Base-by-base conservation (phyloP, 1,140 invertebrate genomes). In the Cryptotermes secundus region DNA sequence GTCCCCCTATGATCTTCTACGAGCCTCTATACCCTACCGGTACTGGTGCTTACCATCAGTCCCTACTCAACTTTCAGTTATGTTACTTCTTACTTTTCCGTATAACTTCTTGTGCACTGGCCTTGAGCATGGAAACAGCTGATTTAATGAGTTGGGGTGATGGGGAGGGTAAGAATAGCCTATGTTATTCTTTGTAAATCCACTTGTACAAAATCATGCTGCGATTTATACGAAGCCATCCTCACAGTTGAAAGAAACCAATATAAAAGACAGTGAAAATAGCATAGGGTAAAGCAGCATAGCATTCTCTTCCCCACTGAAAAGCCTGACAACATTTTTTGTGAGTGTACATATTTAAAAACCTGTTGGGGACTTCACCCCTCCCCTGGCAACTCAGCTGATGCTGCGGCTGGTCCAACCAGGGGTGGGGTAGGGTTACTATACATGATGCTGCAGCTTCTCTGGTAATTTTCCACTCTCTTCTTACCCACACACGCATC, bases 401-500 rank as follows among this genome's bases (percentile, higher is more conserved):
- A 72, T 72, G 26, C 59, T 72, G 26, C 14, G 45, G 19, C 59
- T 72, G 59, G 59, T 72, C 59, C 59, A 72, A 26, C n/a, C 59
- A 72, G 26, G 59, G 59, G 59, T n/a, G 59, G 59, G 59, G 59
- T n/a, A n/a, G 26, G 59, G 59, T 72, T n/a, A 72, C 59, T 72
- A 72, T 16, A n/a, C 7, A 72, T 72, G 59, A 72, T 72, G 59
- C 26, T 9, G 59, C 59, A 72, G 59, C 26, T 10, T 10, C 59
- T 26, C 59, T 72, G 59, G 59, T 72, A 72, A 72, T 72, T 72
- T 72, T 72, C 59, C 59, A 72, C 59, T 72, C 59, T 72, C 26
- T 31, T 72, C 45, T n/a, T 72, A 72, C 59, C 59, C 31, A 72
- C 59, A 72, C 59, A n/a, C 45, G 22, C 45, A 42, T 14, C 9